Evolutionary conservation across 2,888 invertebrate genomes (phyloP).

Genomic region (Caenorhabditis sp.): DNA sequence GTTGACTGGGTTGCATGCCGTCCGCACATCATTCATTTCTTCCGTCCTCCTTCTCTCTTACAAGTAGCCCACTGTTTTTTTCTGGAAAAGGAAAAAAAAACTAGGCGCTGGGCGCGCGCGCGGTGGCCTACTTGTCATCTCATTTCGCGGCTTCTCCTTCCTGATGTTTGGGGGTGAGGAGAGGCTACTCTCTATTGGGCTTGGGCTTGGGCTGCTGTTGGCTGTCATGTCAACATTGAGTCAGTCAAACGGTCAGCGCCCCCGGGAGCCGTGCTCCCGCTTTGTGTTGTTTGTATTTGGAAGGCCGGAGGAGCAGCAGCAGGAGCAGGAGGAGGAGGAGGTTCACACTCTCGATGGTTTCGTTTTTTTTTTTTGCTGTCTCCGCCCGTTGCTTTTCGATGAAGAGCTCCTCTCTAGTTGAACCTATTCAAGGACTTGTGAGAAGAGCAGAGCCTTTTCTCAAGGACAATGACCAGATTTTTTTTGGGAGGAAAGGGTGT

Average conservation of each 20-base stretch:
- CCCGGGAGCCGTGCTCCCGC: neutral
- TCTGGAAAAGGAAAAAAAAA: constrained; percentile 15
- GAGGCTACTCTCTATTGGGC: constrained; percentile 6
- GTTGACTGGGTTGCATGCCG: constrained; percentile 40
- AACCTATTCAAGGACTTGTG: constrained; percentile 38
- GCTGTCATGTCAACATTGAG: constrained; percentile 57
- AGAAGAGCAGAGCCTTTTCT: constrained; percentile 23
- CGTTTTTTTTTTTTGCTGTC: constrained; percentile 5
- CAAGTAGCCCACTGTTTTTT: constrained; percentile 46
- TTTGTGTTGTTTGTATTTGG: constrained; percentile 33
- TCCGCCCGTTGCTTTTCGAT: neutral
- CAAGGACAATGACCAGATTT: constrained; percentile 52
- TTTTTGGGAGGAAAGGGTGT: too few relatives aligned
- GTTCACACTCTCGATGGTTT: constrained; percentile 37
- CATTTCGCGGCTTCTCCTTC: constrained; percentile 17
- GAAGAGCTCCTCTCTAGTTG: neutral
- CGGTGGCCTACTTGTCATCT: constrained; percentile 44
- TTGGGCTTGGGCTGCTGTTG: constrained; percentile 11
- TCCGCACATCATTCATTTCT: constrained; percentile 52
- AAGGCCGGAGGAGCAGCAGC: neutral
- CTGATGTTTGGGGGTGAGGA: neutral
- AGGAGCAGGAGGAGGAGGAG: too few relatives aligned
- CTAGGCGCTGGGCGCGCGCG: constrained; percentile 34
- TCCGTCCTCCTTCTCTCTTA: constrained; percentile 3
- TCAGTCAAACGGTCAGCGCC: constrained; percentile 28